Base-by-base conservation (phyloP, 2,888 invertebrate species). In the Megastigmus dorsalis region DNA sequence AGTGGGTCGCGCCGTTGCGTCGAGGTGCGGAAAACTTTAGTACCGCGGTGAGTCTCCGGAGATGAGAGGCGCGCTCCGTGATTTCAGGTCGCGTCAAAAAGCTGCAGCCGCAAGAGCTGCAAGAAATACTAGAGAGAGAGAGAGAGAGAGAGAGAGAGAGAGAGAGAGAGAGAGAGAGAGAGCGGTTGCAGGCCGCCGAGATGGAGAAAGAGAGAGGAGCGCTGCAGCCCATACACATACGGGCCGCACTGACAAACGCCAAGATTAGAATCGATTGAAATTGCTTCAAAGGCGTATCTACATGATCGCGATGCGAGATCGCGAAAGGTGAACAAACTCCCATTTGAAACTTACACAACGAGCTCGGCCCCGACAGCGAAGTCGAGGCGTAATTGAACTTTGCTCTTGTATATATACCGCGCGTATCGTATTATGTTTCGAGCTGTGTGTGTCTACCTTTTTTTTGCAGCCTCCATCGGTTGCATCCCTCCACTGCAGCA, bases 241-340 rank as follows among this genome's bases (percentile, higher is more conserved):
- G 28, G 9, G 1, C 13, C 26, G 38, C 45, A 63, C 50, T 50
- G 63, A 63, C 63, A 50, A 38, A 50, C 26, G 50, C 36, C 9
- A 15, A 63, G 63, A 63, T 63, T 63, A 63, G 50, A 63, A 63
- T 63, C 63, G 26, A 36, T 50, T 50, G 63, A 48, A 63, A 63
- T 63, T 63, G 63, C 63, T 50, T 36, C 48, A 63, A 36, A 48
- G 20, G 50, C 28, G 33, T 63, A 63, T 63, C 63, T 63, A 50
- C 63, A 63, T 50, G 63, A 63, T 63, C 63, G 63, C 38, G 62
- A 23, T 33, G 45, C 18, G 20, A 20, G 30, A 62, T 62, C 62
- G 62, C 13, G 36, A 38, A 20, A 63, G 63, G 63, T 50, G 63
- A 48, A 50, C 63, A 50, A 50, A 48, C 63, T 48, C 36, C 18